Base-by-base conservation (phyloP, 1,140 invertebrate species). In the Hylaeus volcanicus region DNA sequence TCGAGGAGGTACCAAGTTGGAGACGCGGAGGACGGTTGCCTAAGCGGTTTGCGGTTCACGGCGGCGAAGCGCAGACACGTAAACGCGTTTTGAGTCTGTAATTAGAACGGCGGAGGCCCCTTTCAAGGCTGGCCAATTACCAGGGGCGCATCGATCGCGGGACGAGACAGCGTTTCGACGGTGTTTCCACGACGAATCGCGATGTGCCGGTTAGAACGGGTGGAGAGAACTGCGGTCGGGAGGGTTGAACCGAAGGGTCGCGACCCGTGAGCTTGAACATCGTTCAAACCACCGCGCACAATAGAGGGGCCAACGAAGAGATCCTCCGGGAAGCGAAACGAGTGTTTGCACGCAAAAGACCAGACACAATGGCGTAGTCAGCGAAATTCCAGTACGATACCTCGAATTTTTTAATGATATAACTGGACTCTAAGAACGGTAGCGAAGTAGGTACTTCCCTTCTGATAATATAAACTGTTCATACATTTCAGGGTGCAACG, bases 241-340 rank as follows among this genome's bases (percentile, higher is more conserved):
- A 84, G 87, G 84, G 86, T 88, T 83, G 81, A 84, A 78, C 61
- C 71, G 61, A 63, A 85, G 86, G 86, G 85, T 88, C 83, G 86
- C 84, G 81, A 73, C 26, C 80, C 78, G 77, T 66, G 74, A 83
- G 82, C 56, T 81, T 76, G 81, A 88, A 85, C 86, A 88, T 88
- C 85, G 81, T 78, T 88, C 86, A 88, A 88, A 88, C 85, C 79
- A 80, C 79, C 78, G 73, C 48, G 72, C 61, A 78, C 74, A 88
- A 88, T 87, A 70, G 45, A 74, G 69, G 76, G 61, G 69, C 74
- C 78, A 76, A 60, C 73, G 48, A 37, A 53, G 63, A 80, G 69
- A 61, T 65, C 68, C 68, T 58, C 65, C 26, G 66, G 39, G 74
- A 70, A 64, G 3, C 65, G 65, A 15, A 58, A 74, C 75, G 73